Conservation (phyloP, 2,888 invertebrate genomes). For the Argyresthia albistria region DNA sequence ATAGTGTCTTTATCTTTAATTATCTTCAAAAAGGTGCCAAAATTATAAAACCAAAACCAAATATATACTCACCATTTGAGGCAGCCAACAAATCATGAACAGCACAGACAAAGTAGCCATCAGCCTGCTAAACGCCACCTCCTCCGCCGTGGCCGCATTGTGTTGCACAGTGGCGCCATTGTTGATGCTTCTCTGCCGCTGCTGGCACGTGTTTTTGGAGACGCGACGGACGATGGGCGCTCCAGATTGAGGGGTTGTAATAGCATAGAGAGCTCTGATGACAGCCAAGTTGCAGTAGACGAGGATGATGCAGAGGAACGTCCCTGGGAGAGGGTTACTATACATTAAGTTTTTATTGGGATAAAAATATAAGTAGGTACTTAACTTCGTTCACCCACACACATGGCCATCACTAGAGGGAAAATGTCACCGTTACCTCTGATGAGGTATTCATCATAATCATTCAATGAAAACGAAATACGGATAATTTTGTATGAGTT, state of each 20-base stretch:
- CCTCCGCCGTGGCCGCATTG: constrained; percentile 80
- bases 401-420: too few species aligned
- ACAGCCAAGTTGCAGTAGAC: constrained; percentile 89
- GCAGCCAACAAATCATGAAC: constrained; percentile 90
- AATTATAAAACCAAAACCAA: too few species aligned
- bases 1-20: too few species aligned
- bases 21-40: too few species aligned
- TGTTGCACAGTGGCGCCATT: constrained; percentile 22
- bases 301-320: constrained; percentile 79
- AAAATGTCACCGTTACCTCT: too few species aligned
- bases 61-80: constrained; percentile 87
- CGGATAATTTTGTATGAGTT: too few species aligned
- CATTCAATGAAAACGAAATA: too few species aligned
- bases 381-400: too few species aligned
- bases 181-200: constrained; percentile 19
- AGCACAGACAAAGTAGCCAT: constrained; percentile 88
- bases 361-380: too few species aligned
- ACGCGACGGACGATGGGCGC: constrained; percentile 45
- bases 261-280: constrained; percentile 79
- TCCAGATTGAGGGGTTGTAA: constrained; percentile 50
- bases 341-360: too few species aligned
- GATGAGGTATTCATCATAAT: too few species aligned
- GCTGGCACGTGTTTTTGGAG: constrained; percentile 46
- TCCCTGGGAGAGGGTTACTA: constrained; percentile 75
- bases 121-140: constrained; percentile 86